Evolutionary conservation across 2,888 invertebrate genomes (phyloP).

Genomic region (Hypolimnas misippus): DNA sequence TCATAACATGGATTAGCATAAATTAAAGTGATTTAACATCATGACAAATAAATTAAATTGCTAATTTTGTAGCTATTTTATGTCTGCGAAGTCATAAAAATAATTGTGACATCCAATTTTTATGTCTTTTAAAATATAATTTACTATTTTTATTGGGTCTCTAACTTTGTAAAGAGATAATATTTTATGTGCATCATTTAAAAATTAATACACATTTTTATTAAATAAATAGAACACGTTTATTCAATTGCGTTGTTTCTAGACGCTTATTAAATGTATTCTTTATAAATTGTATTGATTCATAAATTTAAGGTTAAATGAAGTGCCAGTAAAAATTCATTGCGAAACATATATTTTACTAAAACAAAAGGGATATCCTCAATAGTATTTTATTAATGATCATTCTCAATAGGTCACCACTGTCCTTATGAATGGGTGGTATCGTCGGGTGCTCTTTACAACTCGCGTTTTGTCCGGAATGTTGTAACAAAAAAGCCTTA

Average conservation of each 20-base stretch:
- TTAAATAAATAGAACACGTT: background rate
- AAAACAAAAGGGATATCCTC: conserved; percentile 54
- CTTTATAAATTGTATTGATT: too few species aligned
- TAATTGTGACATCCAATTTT: conserved; percentile 42
- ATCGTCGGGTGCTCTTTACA: conserved; percentile 82
- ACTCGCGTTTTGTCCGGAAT: conserved; percentile 83
- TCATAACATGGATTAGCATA: conserved; percentile 53
- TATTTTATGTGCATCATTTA: background rate
- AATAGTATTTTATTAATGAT: conserved; percentile 54
- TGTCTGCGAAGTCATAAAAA: conserved; percentile 33
- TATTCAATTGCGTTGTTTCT: too few species aligned
- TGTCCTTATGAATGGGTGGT: conserved; percentile 83
- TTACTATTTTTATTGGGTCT: conserved; percentile 35
- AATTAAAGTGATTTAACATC: conserved; percentile 40
- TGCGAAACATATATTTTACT: too few species aligned
- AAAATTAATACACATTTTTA: background rate
- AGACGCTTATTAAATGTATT: too few species aligned
- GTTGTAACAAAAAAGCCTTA: conserved; percentile 81
- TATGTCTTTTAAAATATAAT: conserved; percentile 37
- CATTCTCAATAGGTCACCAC: conserved; percentile 82
- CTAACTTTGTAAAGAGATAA: conserved; percentile 31
- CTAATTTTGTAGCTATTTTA: conserved; percentile 40
- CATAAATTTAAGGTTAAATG: too few species aligned
- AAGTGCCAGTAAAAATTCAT: too few species aligned
- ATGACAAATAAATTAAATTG: conserved; percentile 40